Percentiles rank a stretch among this genome's conserved stretches.
Evolutionary conservation across 2,797 vertebrate genomes (phyloP).

Genomic region (Protonibea diacanthus): DNA sequence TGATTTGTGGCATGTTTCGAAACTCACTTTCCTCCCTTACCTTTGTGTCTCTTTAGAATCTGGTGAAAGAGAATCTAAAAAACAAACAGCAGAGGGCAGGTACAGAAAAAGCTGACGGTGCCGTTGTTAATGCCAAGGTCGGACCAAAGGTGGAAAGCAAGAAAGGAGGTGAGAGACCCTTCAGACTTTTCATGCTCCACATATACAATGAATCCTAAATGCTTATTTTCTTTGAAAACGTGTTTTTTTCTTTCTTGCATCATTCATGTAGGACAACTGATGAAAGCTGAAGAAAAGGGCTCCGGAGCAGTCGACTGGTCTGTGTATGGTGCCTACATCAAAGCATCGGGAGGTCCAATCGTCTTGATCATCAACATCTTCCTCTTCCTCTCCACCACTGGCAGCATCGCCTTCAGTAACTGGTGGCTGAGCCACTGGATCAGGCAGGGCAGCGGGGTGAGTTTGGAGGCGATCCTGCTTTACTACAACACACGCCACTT

Average conservation of each 20-base stretch:
- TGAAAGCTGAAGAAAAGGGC: conserved; percentile 87
- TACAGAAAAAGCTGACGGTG: conserved; percentile 44
- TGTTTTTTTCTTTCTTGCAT: neutral
- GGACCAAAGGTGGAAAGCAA: conserved; percentile 66
- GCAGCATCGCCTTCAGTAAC: conserved; percentile 88
- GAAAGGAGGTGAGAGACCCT: conserved; percentile 75
- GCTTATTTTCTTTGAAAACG: conserved; percentile 8
- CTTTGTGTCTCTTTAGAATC: conserved; percentile 72
- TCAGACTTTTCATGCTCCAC: neutral
- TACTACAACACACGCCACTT: conserved; percentile 20
- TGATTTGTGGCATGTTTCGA: conserved; percentile 52
- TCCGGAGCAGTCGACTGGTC: conserved; percentile 84
- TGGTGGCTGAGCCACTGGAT: conserved; percentile 93
- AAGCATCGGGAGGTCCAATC: conserved; percentile 86
- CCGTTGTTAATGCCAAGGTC: conserved; percentile 43
- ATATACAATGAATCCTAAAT: conserved; percentile 9
- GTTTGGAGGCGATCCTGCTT: conserved; percentile 48
- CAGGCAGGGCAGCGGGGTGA: conserved; percentile 89
- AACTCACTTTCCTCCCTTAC: neutral
- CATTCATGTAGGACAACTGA: conserved; percentile 80
- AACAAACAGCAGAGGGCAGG: conserved; percentile 71
- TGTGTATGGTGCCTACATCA: conserved; percentile 87
- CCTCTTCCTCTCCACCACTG: conserved; percentile 88
- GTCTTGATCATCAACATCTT: conserved; percentile 84
- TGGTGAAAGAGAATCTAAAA: conserved; percentile 84